phyloP scores from a whole-genome alignment of 37 sponge, comb jelly and placozoan genomes.

The Halichondria panicea region DNA sequence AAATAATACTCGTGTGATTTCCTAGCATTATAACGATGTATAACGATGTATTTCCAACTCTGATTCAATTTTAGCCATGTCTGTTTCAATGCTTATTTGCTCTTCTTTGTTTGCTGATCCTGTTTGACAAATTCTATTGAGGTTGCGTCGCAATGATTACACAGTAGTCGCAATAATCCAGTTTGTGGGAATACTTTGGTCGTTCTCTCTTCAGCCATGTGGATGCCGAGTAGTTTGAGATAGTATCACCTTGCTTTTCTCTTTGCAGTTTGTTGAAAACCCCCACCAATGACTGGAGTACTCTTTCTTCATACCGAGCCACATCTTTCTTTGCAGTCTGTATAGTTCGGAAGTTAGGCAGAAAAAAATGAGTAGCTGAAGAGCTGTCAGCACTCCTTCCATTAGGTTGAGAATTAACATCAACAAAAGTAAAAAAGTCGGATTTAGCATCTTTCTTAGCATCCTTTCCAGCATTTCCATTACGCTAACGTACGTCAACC shows the following conservation, averaged over 20 bases:
- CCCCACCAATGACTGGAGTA: conserved; percentile 13
- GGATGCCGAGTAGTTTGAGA: not conserved
- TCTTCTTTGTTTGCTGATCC: not conserved
- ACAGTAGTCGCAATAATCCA: not conserved
- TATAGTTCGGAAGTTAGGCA: conserved; percentile 38
- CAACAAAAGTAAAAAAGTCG: conserved; percentile 38
- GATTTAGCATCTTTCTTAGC: too few relatives aligned
- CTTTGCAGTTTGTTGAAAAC: not conserved
- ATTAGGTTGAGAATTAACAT: conserved; percentile 37
- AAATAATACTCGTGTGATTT: not conserved
- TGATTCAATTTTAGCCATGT: not conserved
- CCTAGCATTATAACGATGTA: not conserved
- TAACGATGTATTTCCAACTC: not conserved
- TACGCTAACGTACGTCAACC: too few relatives aligned
- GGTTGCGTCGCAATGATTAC: not conserved
- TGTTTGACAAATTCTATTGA: not conserved
- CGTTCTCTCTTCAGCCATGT: not conserved
- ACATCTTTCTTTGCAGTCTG: conserved; percentile 36
- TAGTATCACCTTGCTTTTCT: not conserved
- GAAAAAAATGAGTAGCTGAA: conserved; percentile 33
- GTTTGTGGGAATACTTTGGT: not conserved
- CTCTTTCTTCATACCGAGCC: conserved; percentile 28
- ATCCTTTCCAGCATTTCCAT: too few relatives aligned
- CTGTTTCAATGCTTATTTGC: not conserved
- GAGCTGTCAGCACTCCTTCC: conserved; percentile 42